These are phyloP conservation scores for Chloroceryle aenea DNA, from an alignment of 2,113 vertebrate genomes.

Conservation along the genomic window DNA sequence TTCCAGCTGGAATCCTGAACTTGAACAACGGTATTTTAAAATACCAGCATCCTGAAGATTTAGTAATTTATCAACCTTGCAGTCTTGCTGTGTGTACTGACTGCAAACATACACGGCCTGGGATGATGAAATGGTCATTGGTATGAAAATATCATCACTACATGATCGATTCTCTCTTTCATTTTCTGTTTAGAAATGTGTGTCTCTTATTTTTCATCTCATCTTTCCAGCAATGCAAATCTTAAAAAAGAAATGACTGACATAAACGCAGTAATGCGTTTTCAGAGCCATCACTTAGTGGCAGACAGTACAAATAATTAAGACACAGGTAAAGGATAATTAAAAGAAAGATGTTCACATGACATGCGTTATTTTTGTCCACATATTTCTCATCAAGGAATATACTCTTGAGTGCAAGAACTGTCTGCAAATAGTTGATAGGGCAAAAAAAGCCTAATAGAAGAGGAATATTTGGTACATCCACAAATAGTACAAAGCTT, in stretches of 20 bases:
- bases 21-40: neutral
- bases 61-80: neutral
- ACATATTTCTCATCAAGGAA: neutral
- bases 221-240: neutral
- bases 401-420: neutral
- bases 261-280: neutral
- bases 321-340: neutral
- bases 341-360: neutral
- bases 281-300: neutral
- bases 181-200: neutral
- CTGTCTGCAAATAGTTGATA: neutral
- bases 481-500: neutral
- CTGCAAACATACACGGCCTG: neutral
- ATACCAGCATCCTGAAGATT: neutral
- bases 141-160: neutral
- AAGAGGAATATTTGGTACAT: neutral
- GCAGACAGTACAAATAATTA: neutral
- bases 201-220: neutral
- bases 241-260: constrained; percentile 7
- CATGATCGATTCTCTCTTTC: neutral
- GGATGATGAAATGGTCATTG: neutral
- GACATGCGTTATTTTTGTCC: neutral
- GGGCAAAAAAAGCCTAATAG: neutral
- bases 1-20: neutral
- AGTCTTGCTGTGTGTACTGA: neutral